Conservation (phyloP, 2,797 vertebrate genomes). For the Sarcoramphus papa region DNA sequence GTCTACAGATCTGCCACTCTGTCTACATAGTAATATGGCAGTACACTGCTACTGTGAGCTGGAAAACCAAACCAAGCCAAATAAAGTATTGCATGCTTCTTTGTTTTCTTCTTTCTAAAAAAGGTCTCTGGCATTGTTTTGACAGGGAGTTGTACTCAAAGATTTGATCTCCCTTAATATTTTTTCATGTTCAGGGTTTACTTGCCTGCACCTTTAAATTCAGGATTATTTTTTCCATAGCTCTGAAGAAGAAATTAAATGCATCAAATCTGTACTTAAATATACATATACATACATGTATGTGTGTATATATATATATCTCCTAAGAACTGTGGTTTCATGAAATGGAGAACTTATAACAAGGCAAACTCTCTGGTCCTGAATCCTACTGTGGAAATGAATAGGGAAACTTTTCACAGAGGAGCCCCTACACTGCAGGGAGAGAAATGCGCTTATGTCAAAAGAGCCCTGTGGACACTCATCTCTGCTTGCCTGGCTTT, state of each 20-base stretch:
- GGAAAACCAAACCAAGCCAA: background rate
- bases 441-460: accelerated
- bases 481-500: background rate
- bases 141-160: background rate
- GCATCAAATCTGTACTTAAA: background rate
- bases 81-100: background rate
- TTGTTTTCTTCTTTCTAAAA: background rate
- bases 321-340: background rate
- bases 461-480: background rate
- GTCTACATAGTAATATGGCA: background rate
- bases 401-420: background rate
- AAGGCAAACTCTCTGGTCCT: background rate
- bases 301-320: background rate
- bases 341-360: background rate
- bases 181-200: background rate
- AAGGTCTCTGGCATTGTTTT: background rate
- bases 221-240: background rate
- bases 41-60: background rate
- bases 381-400: background rate
- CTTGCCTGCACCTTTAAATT: background rate
- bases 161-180: background rate
- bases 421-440: background rate
- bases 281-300: background rate
- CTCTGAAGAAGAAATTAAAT: background rate
- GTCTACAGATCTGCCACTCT: background rate